A percentile compares a stretch with the other conserved stretches of the same genome.
These are phyloP conservation scores for Meloidogyne floridensis DNA, from an alignment of 1,140 invertebrate genomes.

Conservation along the genomic window DNA sequence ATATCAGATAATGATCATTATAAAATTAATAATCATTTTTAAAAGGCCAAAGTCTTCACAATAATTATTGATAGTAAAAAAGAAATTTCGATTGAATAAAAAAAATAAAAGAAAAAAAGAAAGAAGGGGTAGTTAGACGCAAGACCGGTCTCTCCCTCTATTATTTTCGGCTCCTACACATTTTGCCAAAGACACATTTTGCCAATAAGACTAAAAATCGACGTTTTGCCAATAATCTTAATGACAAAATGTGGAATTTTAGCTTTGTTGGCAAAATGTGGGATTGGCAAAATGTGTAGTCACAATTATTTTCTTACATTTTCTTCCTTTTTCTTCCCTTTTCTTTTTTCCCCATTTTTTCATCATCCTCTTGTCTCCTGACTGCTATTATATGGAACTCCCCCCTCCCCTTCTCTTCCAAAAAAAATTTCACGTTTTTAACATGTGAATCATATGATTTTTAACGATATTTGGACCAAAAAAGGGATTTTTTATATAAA, in stretches of 20 bases:
- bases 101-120: background rate
- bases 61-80: background rate
- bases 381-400: background rate
- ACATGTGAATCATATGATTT: conserved; percentile 2
- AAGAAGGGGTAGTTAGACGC: background rate
- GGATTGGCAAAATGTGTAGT: too few relatives aligned
- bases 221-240: too few relatives aligned
- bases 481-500: background rate
- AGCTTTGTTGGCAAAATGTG: too few relatives aligned
- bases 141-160: background rate
- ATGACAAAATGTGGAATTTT: too few relatives aligned
- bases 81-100: background rate
- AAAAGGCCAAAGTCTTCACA: background rate
- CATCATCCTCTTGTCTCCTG: conserved; percentile 5
- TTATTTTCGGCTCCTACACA: too few relatives aligned
- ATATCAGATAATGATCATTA: too few relatives aligned
- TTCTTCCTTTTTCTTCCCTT: background rate
- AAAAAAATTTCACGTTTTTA: background rate
- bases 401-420: background rate
- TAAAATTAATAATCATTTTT: too few relatives aligned
- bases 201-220: too few relatives aligned
- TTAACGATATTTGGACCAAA: background rate
- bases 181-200: too few relatives aligned
- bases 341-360: background rate
- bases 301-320: too few relatives aligned